Evolutionary conservation across 2,888 invertebrate genomes (phyloP), one percentile per base, ranked within the genome.

Genomic region (Leucoma salicis): DNA sequence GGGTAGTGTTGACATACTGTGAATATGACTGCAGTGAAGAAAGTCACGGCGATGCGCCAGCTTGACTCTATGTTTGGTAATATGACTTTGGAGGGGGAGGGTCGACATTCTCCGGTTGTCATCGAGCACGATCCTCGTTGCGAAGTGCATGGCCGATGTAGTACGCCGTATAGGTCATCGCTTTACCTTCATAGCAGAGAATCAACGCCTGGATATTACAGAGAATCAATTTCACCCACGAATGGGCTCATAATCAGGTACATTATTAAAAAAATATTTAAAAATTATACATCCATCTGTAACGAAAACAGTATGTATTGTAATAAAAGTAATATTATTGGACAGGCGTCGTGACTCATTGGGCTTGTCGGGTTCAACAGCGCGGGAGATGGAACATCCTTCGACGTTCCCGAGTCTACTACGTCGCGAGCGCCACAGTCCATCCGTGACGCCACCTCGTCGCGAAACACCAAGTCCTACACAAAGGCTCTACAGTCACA

Each of bases 1-100:
- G 46, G 42, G 37, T 44, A 66, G 66, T 75, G 68, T 62, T 63
- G 39, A 46, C 24, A 35, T 44, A 43, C 32, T 51, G 68, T 70
- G 63, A 76, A 68, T 58, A 88, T 88, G 88, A 82, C 84, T 54
- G 82, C 90, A 29, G 91, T 92, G 45, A 92, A 92, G 74, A 93
- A 93, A 65, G 92, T 91, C 42, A 90, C 92, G 48, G 93, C 94
- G 25, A 92, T 95, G 75, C 93, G 92, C 63, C 92, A 94, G 59
- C 82, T 95, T 66, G 94, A 95, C 72, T 93, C 93, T 31, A 91
- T 95, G 71, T 95, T 95, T 81, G 91, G 90, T 51, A 93, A 92
- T 66, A 91, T 93, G 63, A 92, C 90, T 69, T 70, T 94, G 61
- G 93, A 92, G 28, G 82, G 80, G 28, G 81, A 79, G 64, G 84